Evolutionary conservation across 1,140 invertebrate species (phyloP), one percentile per base, ranked within the genome.

Genomic region (Gryllus bimaculatus): DNA sequence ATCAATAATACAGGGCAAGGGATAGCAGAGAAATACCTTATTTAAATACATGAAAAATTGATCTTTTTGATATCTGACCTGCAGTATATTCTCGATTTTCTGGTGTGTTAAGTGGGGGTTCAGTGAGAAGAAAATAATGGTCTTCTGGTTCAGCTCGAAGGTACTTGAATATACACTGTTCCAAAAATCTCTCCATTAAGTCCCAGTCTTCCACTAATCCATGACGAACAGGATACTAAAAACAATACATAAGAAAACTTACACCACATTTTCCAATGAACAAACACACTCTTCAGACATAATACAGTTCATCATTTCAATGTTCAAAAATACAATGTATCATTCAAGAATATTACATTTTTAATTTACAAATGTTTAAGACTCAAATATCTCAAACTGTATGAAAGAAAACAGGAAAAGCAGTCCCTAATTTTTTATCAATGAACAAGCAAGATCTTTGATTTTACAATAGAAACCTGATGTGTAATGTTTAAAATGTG

Each of bases 121-220:
- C 98, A 12, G 98, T 99, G 66, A 99, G 87, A 74, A 99, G 87
- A 86, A 99, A 99, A 85, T 98, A 96, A 87, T 99, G 98, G 90
- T 99, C 98, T 88, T 99, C 98, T 0, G 98, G 98, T 85, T 99
- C 98, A 12, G 97, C 96, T 82, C 97, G 89, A 73, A 99, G 88
- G 87, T 99, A 99, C 88, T 99, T 99, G 85, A 99, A 99, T 83
- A 99, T 98, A 85, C 96, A 98, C 88, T 99, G 98, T 86, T 99
- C 97, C 84, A 98, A 91, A 85, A 98, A 99, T 78, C 97, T 90
- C 86, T 99, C 98, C 98, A 99, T 99, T 48, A 99, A 88, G 88
- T 99, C 98, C 98, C 98, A 99, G 86, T 99, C 98, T 89, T 99
- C 98, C 2, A 99, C 96, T 78, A 99, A 90, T 81, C 98, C 98